Percentiles rank a stretch among this genome's conserved stretches.
Evolutionary conservation across 2,797 vertebrate species (phyloP).

Genomic region (Melanotaenia maccullochi): DNA sequence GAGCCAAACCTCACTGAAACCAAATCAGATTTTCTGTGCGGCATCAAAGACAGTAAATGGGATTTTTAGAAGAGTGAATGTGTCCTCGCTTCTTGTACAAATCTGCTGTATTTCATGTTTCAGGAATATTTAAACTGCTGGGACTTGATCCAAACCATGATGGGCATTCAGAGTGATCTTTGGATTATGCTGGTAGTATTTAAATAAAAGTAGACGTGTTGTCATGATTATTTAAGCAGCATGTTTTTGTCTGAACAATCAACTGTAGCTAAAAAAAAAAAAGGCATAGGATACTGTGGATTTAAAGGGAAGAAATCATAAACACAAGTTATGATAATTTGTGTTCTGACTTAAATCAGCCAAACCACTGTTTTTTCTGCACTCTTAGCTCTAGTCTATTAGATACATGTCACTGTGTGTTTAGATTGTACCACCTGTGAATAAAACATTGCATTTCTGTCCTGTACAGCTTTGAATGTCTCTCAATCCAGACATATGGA

Average conservation of each 20-base stretch:
- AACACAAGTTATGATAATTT: constrained; percentile 43
- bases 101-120: constrained; percentile 55
- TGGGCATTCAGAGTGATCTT: constrained; percentile 44
- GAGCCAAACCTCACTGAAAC: constrained; percentile 36
- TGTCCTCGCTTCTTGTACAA: constrained; percentile 27
- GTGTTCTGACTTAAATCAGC: constrained; percentile 52
- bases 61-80: constrained; percentile 19
- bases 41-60: constrained; percentile 31
- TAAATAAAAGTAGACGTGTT: constrained; percentile 23
- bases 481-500: background rate
- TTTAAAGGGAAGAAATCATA: constrained; percentile 69
- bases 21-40: constrained; percentile 30
- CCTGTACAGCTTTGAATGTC: constrained; percentile 5
- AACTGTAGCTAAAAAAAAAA: constrained; percentile 48
- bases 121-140: constrained; percentile 49
- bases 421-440: constrained; percentile 63
- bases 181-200: constrained; percentile 17
- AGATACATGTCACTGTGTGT: constrained; percentile 50
- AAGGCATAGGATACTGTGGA: constrained; percentile 68
- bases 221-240: constrained; percentile 39
- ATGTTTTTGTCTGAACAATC: constrained; percentile 45
- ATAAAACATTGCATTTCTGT: constrained; percentile 69
- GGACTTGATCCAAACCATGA: constrained; percentile 23
- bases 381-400: constrained; percentile 54
- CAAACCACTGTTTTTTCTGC: constrained; percentile 56